A percentile compares a stretch with the other conserved stretches of the same genome.
Conservation (phyloP, 2,888 invertebrate species). For the Tethea ocularis region DNA sequence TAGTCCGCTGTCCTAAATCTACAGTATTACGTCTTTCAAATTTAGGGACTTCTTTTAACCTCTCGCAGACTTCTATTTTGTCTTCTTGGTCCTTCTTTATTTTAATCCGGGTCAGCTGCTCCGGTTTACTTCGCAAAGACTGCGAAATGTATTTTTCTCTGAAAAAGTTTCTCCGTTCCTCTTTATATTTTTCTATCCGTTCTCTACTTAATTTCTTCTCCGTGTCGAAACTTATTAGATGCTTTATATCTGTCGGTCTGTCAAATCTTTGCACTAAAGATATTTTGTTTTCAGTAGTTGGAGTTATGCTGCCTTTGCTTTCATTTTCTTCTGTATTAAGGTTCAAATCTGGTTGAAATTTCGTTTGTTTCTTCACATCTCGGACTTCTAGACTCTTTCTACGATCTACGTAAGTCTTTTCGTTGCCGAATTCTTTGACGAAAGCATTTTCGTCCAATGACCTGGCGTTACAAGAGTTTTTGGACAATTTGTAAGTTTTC, state of each 20-base stretch:
- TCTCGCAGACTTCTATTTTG: conserved; percentile 50
- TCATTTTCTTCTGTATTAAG: conserved; percentile 63
- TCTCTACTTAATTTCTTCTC: conserved; percentile 88
- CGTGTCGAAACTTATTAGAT: conserved; percentile 67
- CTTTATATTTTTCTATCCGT: conserved; percentile 95
- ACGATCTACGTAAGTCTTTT: conserved; percentile 59
- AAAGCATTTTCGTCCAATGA: conserved; percentile 90
- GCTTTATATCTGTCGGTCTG: conserved; percentile 58
- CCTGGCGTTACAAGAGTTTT: conserved; percentile 85
- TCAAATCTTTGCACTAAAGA: conserved; percentile 82
- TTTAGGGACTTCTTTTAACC: conserved; percentile 56
- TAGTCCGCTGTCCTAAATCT: conserved; percentile 73
- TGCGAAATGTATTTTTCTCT: conserved; percentile 94
- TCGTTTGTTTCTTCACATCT: conserved; percentile 84
- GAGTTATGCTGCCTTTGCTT: conserved; percentile 73
- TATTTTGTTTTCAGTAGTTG: conserved; percentile 85
- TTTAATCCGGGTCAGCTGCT: conserved; percentile 73
- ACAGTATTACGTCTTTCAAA: conserved; percentile 79
- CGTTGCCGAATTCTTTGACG: conserved; percentile 86
- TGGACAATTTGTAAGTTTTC: conserved; percentile 81
- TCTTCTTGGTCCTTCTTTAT: conserved; percentile 61
- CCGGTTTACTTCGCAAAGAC: conserved; percentile 87
- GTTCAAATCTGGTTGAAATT: conserved; percentile 75
- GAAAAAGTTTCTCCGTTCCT: conserved; percentile 92
- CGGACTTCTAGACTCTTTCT: conserved; percentile 86